Evolutionary conservation across 2,113 vertebrate genomes (phyloP), one percentile per base, ranked within the genome.

Genomic region (Hymenochirus boettgeri): DNA sequence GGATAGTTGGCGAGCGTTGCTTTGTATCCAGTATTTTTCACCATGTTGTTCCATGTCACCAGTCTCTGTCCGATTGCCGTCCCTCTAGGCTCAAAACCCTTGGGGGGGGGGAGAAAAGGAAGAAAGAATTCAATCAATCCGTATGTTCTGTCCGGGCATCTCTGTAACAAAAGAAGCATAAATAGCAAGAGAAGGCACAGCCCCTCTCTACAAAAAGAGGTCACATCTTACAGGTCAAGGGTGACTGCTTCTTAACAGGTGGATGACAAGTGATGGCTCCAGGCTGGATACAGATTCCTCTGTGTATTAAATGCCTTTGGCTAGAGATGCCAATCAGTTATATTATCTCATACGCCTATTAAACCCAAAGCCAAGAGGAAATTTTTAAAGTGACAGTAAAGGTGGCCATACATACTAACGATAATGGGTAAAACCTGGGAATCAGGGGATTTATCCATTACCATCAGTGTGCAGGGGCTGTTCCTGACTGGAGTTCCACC

Each of bases 31-130:
- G 96, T 99, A 65, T 97, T 99, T 84, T 97, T 97, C 86, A 97
- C 89, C 96, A 99, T 99, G 65, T 99, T 99, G 78, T 95, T 97
- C 96, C 96, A 98, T 0, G 96, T 99, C 72, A 98, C 93, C 79
- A 99, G 72, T n/a, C 93, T 86, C 80, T 98, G 96, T 57, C 96
- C 95, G 77, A 99, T 99, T 21, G 90, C 88, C 0, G 96, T 99
- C 57, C 96, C 96, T 74, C 96, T 87, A 22, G 96, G 96, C 76
- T 99, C 96, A 72, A 99, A 99, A 54, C 96, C 96, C 96, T 99
- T 73, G n/a, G n/a, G n/a, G n/a, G n/a, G n/a, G n/a, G n/a, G n/a
- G 19, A 13, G 27, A 52, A 78, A 46, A 78, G 74, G 21, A 76
- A 31, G 4, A 71, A 17, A 62, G 13, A 72, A 71, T 73, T 70